Base-by-base conservation (phyloP, 2,888 invertebrate species). In the Scrobipalpa costella region DNA sequence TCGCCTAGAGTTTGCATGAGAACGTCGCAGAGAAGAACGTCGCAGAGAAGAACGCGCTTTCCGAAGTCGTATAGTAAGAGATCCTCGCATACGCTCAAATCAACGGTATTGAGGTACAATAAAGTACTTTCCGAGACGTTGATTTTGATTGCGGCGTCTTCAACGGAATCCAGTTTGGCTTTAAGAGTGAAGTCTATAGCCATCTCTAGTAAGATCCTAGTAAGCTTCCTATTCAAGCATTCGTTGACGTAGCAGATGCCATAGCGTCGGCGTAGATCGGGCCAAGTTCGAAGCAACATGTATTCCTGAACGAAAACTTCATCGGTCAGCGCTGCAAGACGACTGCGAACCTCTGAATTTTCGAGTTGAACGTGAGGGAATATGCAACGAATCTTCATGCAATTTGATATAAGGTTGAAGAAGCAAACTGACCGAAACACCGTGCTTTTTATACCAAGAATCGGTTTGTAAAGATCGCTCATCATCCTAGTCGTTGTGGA, bases 161-260 rank as follows among this genome's bases (percentile, higher is more conserved):
- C 73, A 1, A 65, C 58, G 0, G 60, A 63, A 0, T 66, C 67
- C 0, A 57, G 38, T 15, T 66, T 68, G 0, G 68, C 64, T 52
- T 71, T 80, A 0, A 59, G 64, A 0, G 77, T 64, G 62, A 78
- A 81, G 58, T 85, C 84, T 40, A 80, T 76, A 0, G 80, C 77
- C 72, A 88, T 85, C 73, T 87, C 85, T 0, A 88, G 63, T 0
- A 85, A 67, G 2, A 81, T 66, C 40, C 78, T 74, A 0, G 83
- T 78, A 15, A 85, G 68, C 1, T 79, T 70, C 0, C 90, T 73
- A 9, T 74, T 69, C 1, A 71, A 69, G 60, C 80, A 81, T 61
- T 86, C 86, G 8, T 77, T 66, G 0, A 85, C 72, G 61, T 77
- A 86, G 19, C 70, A 74, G 13, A 76, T 38, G 0, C 81, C 79